Evolutionary conservation across 2,113 vertebrate species (phyloP).

Genomic region (Callipepla californica): DNA sequence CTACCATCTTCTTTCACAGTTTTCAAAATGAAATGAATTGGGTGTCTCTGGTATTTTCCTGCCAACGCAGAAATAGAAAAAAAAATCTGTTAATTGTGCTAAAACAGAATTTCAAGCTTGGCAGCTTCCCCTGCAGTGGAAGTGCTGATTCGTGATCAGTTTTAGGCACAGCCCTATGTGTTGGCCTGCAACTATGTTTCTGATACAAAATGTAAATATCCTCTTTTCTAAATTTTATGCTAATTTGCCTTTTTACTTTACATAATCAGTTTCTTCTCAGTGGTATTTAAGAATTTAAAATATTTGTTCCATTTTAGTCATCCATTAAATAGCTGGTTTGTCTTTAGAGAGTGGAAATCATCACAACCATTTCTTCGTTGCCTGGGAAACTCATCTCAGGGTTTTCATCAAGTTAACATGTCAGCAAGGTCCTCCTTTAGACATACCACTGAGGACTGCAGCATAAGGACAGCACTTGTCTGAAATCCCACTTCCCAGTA

Average conservation of each 20-base stretch:
- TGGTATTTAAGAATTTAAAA: neutral
- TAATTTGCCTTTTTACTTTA: constrained; percentile 2
- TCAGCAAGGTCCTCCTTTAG: neutral
- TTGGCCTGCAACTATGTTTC: neutral
- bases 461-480: neutral
- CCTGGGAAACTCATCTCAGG: neutral
- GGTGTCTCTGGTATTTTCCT: neutral
- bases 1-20: neutral
- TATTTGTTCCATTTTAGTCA: neutral
- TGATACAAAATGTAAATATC: neutral
- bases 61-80: neutral
- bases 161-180: neutral
- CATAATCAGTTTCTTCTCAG: neutral
- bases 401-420: neutral
- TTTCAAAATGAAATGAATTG: neutral
- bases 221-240: neutral
- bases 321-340: neutral
- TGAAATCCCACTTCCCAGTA: neutral
- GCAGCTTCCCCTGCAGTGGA: neutral
- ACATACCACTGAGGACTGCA: neutral
- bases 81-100: neutral
- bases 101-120: neutral
- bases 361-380: neutral
- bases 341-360: neutral
- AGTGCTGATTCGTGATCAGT: neutral